Evolutionary conservation across 2,888 invertebrate genomes (phyloP).

Genomic region (Xylophagus ater): DNA sequence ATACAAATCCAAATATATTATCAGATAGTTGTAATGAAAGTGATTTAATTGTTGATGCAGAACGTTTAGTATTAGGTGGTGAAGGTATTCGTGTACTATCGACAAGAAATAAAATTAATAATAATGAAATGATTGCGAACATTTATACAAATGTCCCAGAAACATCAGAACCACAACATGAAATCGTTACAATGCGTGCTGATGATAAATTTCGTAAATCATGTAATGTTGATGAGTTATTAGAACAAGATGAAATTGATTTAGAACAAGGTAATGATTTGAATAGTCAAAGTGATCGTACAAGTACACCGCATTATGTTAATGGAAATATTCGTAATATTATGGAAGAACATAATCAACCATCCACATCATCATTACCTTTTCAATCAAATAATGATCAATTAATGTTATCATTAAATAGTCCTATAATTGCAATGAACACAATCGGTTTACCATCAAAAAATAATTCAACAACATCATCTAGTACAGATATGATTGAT

Average conservation of each 20-base stretch:
- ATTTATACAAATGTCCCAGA: slow-evolving; percentile 55
- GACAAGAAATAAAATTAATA: slow-evolving; percentile 33
- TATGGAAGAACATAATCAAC: slow-evolving; percentile 15
- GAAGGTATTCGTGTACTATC: slow-evolving; percentile 28
- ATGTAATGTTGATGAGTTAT: slow-evolving; percentile 28
- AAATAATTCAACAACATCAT: slow-evolving; percentile 1
- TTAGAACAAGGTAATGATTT: slow-evolving; percentile 26
- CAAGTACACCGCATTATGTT: slow-evolving; percentile 32
- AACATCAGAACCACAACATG: slow-evolving; percentile 49
- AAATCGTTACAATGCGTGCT: slow-evolving; percentile 34
- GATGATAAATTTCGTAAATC: slow-evolving; percentile 29
- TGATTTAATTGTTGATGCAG: slow-evolving; percentile 29
- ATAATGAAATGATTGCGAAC: slow-evolving; percentile 41
- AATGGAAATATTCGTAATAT: slow-evolving; percentile 26
- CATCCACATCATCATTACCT: background rate
- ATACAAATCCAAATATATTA: slow-evolving; percentile 53
- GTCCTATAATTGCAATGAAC: slow-evolving; percentile 29
- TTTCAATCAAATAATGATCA: slow-evolving; percentile 6
- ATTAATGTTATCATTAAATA: slow-evolving; percentile 11
- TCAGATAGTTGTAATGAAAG: slow-evolving; percentile 50
- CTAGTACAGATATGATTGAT: slow-evolving; percentile 20
- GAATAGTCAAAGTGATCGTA: slow-evolving; percentile 28
- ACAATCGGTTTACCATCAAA: slow-evolving; percentile 29
- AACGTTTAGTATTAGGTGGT: slow-evolving; percentile 36
- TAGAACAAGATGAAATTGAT: slow-evolving; percentile 31